phyloP scores from a whole-genome alignment of 1,140 invertebrate genomes.

The Cydia strobilella region DNA sequence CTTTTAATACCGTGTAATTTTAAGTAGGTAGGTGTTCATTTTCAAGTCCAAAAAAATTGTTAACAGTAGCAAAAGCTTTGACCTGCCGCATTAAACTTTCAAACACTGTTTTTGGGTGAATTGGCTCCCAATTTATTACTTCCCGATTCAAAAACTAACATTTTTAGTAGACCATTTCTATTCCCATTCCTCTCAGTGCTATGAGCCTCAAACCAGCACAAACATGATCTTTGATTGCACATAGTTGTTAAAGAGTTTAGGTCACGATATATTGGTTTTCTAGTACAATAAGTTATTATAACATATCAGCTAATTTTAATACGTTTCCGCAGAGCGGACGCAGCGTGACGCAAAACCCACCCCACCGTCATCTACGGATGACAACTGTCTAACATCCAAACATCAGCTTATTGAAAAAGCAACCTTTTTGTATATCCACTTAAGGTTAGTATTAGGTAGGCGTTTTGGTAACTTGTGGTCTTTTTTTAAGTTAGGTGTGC shows the following conservation, averaged over 20 bases:
- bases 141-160: background rate
- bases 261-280: background rate
- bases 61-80: background rate
- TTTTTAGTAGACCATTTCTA: background rate
- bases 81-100: background rate
- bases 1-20: no score
- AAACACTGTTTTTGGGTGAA: background rate
- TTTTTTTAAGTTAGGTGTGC: background rate
- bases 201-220: background rate
- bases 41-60: no score
- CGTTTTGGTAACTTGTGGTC: background rate
- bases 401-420: background rate
- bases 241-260: background rate
- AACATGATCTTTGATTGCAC: background rate
- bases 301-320: background rate
- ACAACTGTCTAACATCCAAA: background rate
- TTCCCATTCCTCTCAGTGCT: background rate
- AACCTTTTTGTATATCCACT: background rate
- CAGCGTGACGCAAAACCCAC: constrained; percentile 10
- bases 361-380: background rate
- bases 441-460: background rate
- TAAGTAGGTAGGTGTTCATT: no score
- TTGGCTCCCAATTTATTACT: background rate
- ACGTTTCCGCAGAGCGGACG: constrained; percentile 5
- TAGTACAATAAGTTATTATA: background rate